Conservation (phyloP, 2,797 vertebrate genomes). For the Erethizon dorsatum region DNA sequence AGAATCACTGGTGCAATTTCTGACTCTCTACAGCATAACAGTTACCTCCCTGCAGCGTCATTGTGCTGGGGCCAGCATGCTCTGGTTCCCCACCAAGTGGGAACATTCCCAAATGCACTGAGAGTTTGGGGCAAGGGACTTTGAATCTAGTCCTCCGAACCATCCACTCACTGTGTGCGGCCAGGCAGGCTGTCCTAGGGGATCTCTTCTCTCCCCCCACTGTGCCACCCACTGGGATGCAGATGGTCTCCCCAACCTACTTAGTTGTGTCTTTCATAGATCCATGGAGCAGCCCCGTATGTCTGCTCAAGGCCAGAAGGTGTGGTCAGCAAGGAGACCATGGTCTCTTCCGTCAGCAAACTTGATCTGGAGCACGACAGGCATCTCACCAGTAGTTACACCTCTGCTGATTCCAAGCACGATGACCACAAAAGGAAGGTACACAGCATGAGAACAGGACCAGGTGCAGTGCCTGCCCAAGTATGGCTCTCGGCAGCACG, state of each 20-base stretch:
- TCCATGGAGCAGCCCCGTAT: background rate
- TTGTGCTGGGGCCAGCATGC: constrained; percentile 61
- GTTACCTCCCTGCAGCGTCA: constrained; percentile 62
- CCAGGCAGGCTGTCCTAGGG: background rate
- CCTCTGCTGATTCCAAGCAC: constrained; percentile 19
- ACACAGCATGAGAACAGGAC: background rate
- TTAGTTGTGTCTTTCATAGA: constrained; percentile 53
- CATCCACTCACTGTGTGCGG: background rate
- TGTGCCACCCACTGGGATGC: background rate
- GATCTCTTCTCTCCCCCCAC: background rate
- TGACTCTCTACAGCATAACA: constrained; percentile 55
- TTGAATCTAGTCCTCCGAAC: constrained; percentile 24
- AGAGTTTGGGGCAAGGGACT: constrained; percentile 39
- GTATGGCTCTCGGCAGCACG: background rate
- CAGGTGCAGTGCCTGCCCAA: background rate
- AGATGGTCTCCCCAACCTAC: background rate
- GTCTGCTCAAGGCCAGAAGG: background rate
- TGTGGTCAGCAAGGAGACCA: background rate
- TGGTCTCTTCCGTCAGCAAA: constrained; percentile 19
- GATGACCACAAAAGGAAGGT: background rate
- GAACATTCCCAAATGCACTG: constrained; percentile 63
- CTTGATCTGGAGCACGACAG: background rate
- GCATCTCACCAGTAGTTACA: constrained; percentile 19
- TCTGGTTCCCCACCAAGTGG: constrained; percentile 58
- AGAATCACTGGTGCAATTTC: constrained; percentile 45